phyloP scores from a whole-genome alignment of 2,797 vertebrate species.

The Lagorchestes hirsutus region DNA sequence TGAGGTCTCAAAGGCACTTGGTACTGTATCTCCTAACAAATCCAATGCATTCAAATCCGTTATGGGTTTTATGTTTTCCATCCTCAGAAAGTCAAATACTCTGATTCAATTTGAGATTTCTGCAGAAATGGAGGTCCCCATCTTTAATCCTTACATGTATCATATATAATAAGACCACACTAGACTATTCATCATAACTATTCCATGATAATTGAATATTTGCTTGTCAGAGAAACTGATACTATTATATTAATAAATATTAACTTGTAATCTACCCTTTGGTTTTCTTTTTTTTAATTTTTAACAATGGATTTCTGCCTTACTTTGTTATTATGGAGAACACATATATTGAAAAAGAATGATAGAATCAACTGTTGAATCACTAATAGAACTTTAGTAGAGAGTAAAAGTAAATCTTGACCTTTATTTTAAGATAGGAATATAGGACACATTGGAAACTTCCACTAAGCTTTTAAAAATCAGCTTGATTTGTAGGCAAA shows the following conservation, averaged over 20 bases:
- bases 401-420: neutral
- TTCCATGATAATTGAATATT: no score
- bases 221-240: no score
- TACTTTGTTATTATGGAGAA: constrained; percentile 2
- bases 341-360: neutral
- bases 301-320: constrained; percentile 29
- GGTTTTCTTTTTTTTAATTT: neutral
- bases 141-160: no score
- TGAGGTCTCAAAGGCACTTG: neutral
- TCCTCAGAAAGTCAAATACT: no score
- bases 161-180: no score
- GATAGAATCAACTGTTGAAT: constrained; percentile 32
- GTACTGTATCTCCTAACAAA: no score
- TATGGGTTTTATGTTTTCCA: no score
- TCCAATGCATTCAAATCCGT: no score
- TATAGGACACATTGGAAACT: neutral
- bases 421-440: neutral
- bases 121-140: no score
- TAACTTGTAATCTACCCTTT: neutral
- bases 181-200: no score
- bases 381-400: neutral
- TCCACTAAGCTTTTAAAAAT: neutral
- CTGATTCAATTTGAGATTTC: no score
- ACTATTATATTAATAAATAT: no score
- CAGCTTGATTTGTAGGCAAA: constrained; percentile 10